phyloP scores from a whole-genome alignment of 2,888 invertebrate genomes.

The Conistra vaccinii region DNA sequence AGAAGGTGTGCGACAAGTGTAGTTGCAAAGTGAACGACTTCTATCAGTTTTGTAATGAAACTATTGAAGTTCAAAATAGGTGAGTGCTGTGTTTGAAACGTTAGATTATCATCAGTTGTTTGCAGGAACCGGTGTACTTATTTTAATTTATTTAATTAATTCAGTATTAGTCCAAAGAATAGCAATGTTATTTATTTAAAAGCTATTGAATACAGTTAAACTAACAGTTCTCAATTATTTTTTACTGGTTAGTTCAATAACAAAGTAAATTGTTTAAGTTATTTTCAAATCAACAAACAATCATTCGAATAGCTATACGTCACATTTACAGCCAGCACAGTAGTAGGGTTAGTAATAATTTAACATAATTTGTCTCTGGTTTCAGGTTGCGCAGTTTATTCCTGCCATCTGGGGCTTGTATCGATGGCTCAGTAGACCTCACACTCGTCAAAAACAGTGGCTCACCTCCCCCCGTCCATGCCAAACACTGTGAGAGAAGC shows the following conservation, averaged over 20 bases:
- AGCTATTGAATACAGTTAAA: conserved; percentile 14
- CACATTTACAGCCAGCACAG: background rate
- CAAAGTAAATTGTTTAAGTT: conserved; percentile 10
- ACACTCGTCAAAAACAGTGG: conserved; percentile 74
- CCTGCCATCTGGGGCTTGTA: conserved; percentile 59
- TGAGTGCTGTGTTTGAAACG: conserved; percentile 70
- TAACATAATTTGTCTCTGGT: conserved; percentile 47
- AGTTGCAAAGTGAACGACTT: conserved; percentile 93
- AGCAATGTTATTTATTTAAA: conserved; percentile 8
- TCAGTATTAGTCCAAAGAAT: conserved; percentile 6
- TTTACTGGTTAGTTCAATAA: conserved; percentile 5
- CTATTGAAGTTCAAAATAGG: conserved; percentile 92
- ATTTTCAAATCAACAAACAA: conserved; percentile 17
- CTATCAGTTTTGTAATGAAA: conserved; percentile 93
- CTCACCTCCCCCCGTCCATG: conserved; percentile 59
- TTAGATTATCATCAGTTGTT: conserved; percentile 32
- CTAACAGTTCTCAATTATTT: background rate
- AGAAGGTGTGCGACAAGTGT: conserved; percentile 93
- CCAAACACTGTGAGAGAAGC: conserved; percentile 67
- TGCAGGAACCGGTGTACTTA: conserved; percentile 43
- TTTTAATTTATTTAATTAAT: conserved; percentile 45
- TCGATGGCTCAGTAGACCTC: conserved; percentile 74
- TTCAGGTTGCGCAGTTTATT: conserved; percentile 76
- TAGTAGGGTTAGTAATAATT: background rate
- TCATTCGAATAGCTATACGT: background rate